phyloP scores from a whole-genome alignment of 2,888 invertebrate species.

The Melanostoma scalare region DNA sequence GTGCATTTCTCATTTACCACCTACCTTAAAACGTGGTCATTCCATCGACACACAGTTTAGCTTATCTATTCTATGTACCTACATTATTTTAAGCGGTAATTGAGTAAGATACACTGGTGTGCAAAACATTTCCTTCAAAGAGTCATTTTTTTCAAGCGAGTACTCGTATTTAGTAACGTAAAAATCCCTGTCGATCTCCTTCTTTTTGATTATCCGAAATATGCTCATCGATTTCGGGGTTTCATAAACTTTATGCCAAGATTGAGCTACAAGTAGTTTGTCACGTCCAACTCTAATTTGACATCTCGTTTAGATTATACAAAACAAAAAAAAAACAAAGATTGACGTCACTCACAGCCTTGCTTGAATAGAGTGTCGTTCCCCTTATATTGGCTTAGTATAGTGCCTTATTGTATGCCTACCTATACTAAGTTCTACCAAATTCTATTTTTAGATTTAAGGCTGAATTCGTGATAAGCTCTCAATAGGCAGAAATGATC shows the following conservation, averaged over 20 bases:
- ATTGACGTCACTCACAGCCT: constrained; percentile 29
- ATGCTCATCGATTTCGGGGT: neutral
- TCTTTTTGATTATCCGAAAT: too few relatives aligned
- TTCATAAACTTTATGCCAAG: neutral
- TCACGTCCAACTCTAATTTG: neutral
- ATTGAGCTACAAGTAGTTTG: neutral
- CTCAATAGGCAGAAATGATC: constrained; percentile 33
- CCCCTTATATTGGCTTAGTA: neutral
- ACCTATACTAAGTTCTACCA: neutral
- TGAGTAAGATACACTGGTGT: too few relatives aligned
- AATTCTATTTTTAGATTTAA: constrained; percentile 56
- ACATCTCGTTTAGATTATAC: neutral
- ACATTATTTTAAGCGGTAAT: too few relatives aligned
- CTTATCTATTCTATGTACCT: too few relatives aligned
- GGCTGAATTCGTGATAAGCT: constrained; percentile 65
- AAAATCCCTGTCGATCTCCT: too few relatives aligned
- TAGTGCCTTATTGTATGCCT: too few relatives aligned
- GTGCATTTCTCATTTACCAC: too few relatives aligned
- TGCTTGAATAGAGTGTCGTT: constrained; percentile 3
- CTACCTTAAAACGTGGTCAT: too few relatives aligned
- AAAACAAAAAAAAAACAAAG: neutral
- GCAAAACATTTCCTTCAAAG: too few relatives aligned
- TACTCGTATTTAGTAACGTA: too few relatives aligned
- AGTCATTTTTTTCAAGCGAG: too few relatives aligned
- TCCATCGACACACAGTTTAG: too few relatives aligned